These are phyloP conservation scores for Oceanodroma tethys DNA, from an alignment of 2,113 vertebrate genomes.

Conservation along the genomic window DNA sequence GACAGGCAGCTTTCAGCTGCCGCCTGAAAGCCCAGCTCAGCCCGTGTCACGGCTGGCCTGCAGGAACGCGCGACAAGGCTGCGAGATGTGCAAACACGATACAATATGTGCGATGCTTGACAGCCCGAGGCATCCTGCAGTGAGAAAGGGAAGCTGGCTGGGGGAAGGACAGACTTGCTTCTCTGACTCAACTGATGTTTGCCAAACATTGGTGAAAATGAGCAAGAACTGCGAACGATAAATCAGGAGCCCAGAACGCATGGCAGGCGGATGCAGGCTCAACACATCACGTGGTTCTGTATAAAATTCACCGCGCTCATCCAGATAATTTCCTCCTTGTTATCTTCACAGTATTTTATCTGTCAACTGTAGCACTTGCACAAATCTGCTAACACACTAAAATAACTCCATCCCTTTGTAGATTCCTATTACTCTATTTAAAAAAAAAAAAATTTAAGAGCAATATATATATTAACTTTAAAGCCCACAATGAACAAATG, in stretches of 20 bases:
- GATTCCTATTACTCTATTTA: background rate
- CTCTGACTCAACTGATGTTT: background rate
- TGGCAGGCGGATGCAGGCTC: background rate
- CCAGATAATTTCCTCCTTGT: background rate
- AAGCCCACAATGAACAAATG: background rate
- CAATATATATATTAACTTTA: background rate
- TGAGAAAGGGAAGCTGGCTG: background rate
- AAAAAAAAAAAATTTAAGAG: background rate
- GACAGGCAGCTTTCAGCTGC: background rate
- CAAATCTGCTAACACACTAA: background rate
- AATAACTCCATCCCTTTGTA: background rate
- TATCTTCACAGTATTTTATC: background rate
- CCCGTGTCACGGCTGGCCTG: accelerated
- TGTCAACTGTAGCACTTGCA: background rate
- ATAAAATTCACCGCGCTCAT: background rate
- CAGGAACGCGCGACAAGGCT: background rate
- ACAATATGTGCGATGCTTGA: accelerated
- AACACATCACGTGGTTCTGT: accelerated
- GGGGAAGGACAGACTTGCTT: background rate
- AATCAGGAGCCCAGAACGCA: accelerated
- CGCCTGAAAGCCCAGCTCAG: background rate
- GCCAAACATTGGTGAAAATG: background rate
- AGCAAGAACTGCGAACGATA: background rate
- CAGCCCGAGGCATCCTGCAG: background rate
- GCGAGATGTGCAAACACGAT: accelerated